Percentiles rank a stretch among this genome's conserved stretches.
Evolutionary conservation across 2,797 vertebrate genomes (phyloP).

Genomic region (Anabas testudineus): DNA sequence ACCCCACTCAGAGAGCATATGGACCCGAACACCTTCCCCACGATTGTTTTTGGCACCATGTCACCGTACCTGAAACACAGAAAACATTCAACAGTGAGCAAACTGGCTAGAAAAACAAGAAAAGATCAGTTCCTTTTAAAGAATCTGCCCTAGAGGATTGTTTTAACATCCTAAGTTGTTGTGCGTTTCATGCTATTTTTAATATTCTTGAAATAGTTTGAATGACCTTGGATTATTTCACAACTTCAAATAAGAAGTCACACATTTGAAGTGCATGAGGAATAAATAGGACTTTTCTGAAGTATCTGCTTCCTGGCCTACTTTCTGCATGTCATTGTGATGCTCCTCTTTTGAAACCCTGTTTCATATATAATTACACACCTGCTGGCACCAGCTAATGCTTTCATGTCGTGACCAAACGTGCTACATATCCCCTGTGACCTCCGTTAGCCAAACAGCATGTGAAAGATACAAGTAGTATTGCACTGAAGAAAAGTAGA

Average conservation of each 20-base stretch:
- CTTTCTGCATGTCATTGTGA: slow-evolving; percentile 60
- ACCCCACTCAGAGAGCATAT: slow-evolving; percentile 96
- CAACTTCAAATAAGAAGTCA: slow-evolving; percentile 68
- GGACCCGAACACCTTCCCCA: slow-evolving; percentile 96
- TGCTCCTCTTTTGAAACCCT: slow-evolving; percentile 61
- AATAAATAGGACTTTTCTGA: slow-evolving; percentile 80
- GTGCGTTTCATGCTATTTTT: slow-evolving; percentile 67
- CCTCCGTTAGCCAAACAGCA: slow-evolving; percentile 74
- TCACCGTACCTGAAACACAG: slow-evolving; percentile 90
- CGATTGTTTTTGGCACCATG: slow-evolving; percentile 98
- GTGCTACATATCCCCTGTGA: slow-evolving; percentile 70
- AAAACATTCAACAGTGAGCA: slow-evolving; percentile 49
- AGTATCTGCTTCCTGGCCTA: slow-evolving; percentile 66
- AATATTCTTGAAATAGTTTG: slow-evolving; percentile 71
- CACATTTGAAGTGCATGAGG: slow-evolving; percentile 65
- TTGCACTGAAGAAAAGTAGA: slow-evolving; percentile 54
- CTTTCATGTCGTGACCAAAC: slow-evolving; percentile 70
- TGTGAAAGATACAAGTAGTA: slow-evolving; percentile 67
- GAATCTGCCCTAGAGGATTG: slow-evolving; percentile 4
- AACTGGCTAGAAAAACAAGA: slow-evolving; percentile 20
- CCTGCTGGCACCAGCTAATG: slow-evolving; percentile 76
- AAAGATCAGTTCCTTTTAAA: slow-evolving; percentile 11
- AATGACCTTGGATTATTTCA: slow-evolving; percentile 66
- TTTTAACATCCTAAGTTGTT: slow-evolving; percentile 45
- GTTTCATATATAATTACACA: slow-evolving; percentile 82